Base-by-base conservation (phyloP, 2,888 invertebrate species). In the Eurois occulta region DNA sequence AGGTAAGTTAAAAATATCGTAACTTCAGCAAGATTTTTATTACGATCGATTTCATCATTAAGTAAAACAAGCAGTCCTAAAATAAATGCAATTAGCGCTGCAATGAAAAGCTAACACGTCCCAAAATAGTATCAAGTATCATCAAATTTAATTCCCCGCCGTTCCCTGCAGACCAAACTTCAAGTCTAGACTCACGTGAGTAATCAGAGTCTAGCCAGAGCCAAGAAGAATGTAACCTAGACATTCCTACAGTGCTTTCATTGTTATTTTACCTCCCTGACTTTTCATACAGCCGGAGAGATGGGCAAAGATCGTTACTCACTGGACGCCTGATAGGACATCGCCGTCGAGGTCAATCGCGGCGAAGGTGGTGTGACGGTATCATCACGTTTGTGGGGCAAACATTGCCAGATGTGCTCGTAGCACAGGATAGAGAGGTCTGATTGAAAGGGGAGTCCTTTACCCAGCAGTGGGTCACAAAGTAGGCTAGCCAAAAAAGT, bases 141-240 rank as follows among this genome's bases (percentile, higher is more conserved):
- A 41, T 66, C 70, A n/a, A 46, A 77, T 24, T 16, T 80, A 70
- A 83, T 78, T 82, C 28, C 8, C 35, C 24, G 18, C 28, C 7
- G 65, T 69, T 73, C 80, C 68, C 64, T 38, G 13, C 16, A 64
- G 58, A 32, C 55, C 13, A 72, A 81, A 73, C 41, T 81, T 81
- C 2, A 16, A 76, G 85, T 84, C 72, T 85, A 81, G 73, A 74
- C 85, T 32, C 66, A 55, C 41, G 55, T 81, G 71, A 69, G 64
- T 85, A 85, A 85, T 84, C 69, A 72, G 62, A 58, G 64, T 81
- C 76, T 85, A 74, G 71, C 41, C 28, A 76, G 69, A 80, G 66
- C 55, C 71, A 75, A 58, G 67, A 32, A 46, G 60, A 62, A 13
- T 55, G 64, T 38, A 66, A 58, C 41, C 60, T 35, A 35, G 48